Percentiles rank a stretch among this genome's conserved stretches.
Evolutionary conservation across 2,888 invertebrate genomes (phyloP).

Genomic region (Agrochola macilenta): DNA sequence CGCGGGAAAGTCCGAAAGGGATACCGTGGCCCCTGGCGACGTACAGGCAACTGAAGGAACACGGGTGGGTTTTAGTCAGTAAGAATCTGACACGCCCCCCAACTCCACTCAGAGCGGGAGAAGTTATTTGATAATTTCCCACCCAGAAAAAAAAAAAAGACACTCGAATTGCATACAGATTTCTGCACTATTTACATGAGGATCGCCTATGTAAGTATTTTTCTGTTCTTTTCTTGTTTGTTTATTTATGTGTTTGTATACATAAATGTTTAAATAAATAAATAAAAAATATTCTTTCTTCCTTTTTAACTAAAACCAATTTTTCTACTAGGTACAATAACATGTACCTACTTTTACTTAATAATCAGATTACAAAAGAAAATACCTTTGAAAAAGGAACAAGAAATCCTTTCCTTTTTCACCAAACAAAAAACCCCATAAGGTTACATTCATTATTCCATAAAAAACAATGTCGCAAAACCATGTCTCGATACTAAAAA

Average conservation of each 20-base stretch:
- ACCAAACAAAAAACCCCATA: not conserved
- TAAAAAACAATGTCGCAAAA: constrained; percentile 24
- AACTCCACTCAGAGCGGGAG: too few species aligned
- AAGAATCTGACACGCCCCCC: too few species aligned
- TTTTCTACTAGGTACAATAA: not conserved
- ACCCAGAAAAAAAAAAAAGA: too few species aligned
- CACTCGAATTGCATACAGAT: not conserved
- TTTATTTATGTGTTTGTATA: too few species aligned
- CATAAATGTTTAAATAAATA: too few species aligned
- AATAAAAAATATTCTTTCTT: not conserved
- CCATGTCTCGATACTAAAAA: constrained; percentile 27
- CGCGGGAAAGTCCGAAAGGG: too few species aligned
- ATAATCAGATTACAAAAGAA: constrained; percentile 8
- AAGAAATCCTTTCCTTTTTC: not conserved
- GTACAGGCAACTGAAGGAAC: too few species aligned
- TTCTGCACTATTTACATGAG: not conserved
- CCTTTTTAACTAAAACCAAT: not conserved
- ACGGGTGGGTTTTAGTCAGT: too few species aligned
- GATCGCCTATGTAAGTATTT: too few species aligned
- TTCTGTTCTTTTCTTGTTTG: too few species aligned
- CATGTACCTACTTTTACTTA: not conserved
- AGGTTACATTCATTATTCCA: not conserved
- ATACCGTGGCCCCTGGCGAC: too few species aligned
- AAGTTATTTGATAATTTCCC: too few species aligned
- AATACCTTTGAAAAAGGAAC: not conserved